Percentiles rank a stretch among this genome's conserved stretches.
Conservation (phyloP, 1,140 invertebrate species). For the Nilaparvata lugens region DNA sequence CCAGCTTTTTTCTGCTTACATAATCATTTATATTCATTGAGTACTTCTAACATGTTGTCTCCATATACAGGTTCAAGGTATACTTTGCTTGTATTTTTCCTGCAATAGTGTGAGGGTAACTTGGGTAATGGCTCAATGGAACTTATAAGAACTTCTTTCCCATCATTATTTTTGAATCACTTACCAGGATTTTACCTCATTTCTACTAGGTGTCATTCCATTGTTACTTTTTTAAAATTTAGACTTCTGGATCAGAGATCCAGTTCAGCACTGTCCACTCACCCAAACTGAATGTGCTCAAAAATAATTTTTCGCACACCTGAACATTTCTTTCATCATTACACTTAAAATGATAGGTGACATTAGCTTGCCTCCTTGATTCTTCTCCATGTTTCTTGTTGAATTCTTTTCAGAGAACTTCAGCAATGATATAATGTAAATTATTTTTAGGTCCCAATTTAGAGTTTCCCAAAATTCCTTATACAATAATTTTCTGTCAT, state of each 20-base stretch:
- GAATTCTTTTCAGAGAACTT: constrained; percentile 3
- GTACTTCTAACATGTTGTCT: constrained; percentile 4
- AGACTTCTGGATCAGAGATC: not conserved
- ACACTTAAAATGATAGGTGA: constrained; percentile 4
- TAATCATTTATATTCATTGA: constrained; percentile 2
- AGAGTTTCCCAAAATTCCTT: constrained; percentile 10
- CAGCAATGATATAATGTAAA: constrained; percentile 5
- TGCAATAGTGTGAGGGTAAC: constrained; percentile 15
- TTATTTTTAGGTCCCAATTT: constrained; percentile 8
- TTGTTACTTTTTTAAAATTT: not conserved
- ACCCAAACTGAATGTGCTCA: constrained; percentile 4
- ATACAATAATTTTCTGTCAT: constrained; percentile 6
- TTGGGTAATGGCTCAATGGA: constrained; percentile 12
- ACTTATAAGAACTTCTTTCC: not conserved
- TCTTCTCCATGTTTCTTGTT: constrained; percentile 1
- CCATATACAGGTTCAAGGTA: constrained; percentile 14
- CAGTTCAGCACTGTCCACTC: constrained; percentile 11
- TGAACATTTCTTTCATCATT: not conserved
- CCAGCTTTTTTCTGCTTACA: too few relatives aligned
- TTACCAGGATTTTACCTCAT: not conserved
- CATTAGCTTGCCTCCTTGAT: constrained; percentile 4
- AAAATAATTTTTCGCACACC: constrained; percentile 5
- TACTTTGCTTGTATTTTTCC: constrained; percentile 11
- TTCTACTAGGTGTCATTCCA: constrained; percentile 8
- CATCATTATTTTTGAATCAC: not conserved